Base-by-base conservation (phyloP, 2,888 invertebrate species). In the Acleris literana region DNA sequence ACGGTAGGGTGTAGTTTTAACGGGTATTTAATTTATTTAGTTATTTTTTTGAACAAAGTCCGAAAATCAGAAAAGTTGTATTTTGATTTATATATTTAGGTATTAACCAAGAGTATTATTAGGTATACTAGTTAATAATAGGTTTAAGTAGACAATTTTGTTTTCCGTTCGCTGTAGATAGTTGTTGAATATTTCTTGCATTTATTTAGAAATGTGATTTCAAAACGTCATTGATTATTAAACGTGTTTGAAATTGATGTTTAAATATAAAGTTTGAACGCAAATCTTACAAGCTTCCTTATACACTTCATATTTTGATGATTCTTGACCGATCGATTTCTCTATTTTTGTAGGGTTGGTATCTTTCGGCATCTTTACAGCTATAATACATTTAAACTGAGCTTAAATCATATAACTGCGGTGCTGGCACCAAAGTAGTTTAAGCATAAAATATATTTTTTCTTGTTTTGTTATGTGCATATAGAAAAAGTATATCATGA, bases 101-200 rank as follows among this genome's bases (percentile, higher is more conserved):
- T 86, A 83, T 85, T 84, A 79, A 80, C 72, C 67, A 71, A 70
- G 77, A 88, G 89, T 89, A 89, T 89, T 90, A 89, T 81, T 88
- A 90, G 88, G 61, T 78, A 68, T 80, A 70, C 63, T 76, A 75
- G 73, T 76, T 78, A 78, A 79, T 69, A 55, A 78, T 88, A 86
- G 80, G 71, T 81, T 69, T 90, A 90, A 90, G 89, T 90, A 89
- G 88, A 76, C 76, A 86, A 84, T 80, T 82, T 72, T 75, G 76
- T 72, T 70, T 70, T 71, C 70, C 69, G 70, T 71, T 69, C 44
- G 68, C 65, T 69, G 69, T 73, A 69, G 68, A 68, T 69, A 69
- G 62, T 68, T 56, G 44, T 63, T 57, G 72, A 72, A 70, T 73
- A 65, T 70, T 74, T 72, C 71, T 63, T 84, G 85, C 85, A 86